These are phyloP conservation scores for Phortica okadai DNA, from an alignment of 2,888 invertebrate species.

Conservation along the genomic window DNA sequence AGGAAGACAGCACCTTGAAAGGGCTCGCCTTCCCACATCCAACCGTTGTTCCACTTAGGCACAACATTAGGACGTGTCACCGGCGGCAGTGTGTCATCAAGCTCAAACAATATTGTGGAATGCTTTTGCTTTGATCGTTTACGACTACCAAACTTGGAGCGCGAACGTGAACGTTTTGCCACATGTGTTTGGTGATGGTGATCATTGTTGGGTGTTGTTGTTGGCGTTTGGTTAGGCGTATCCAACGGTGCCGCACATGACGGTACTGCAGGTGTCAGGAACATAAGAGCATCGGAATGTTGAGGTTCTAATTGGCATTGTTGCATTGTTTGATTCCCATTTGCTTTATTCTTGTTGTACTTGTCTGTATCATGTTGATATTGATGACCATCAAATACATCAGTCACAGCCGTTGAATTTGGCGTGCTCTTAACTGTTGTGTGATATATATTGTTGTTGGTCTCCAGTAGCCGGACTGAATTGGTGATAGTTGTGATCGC, in stretches of 20 bases:
- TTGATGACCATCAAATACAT: too few relatives aligned
- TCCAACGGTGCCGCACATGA: conserved; percentile 43
- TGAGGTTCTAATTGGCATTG: conserved; percentile 44
- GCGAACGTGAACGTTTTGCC: conserved; percentile 73
- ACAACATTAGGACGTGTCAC: conserved; percentile 75
- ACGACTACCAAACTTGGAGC: conserved; percentile 74
- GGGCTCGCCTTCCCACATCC: conserved; percentile 92
- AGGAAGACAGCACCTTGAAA: conserved; percentile 90
- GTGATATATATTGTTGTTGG: conserved; percentile 67
- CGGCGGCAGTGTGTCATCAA: conserved; percentile 77
- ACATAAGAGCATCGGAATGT: conserved; percentile 69
- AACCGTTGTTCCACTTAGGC: conserved; percentile 92
- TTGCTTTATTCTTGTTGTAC: conserved; percentile 25
- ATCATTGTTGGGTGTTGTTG: conserved; percentile 47
- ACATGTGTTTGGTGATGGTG: conserved; percentile 52
- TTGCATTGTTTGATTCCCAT: conserved; percentile 45
- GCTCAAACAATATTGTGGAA: conserved; percentile 70
- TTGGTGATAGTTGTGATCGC: background rate
- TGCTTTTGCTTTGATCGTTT: conserved; percentile 73
- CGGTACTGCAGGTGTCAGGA: conserved; percentile 66
- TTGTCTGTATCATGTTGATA: too few relatives aligned
- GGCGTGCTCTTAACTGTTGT: conserved; percentile 30
- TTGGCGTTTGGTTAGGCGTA: conserved; percentile 46
- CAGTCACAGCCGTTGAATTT: conserved; percentile 4
- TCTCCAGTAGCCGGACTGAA: conserved; percentile 46